These are phyloP conservation scores for Leiothrix lutea DNA, from an alignment of 2,113 vertebrate genomes.

Conservation along the genomic window DNA sequence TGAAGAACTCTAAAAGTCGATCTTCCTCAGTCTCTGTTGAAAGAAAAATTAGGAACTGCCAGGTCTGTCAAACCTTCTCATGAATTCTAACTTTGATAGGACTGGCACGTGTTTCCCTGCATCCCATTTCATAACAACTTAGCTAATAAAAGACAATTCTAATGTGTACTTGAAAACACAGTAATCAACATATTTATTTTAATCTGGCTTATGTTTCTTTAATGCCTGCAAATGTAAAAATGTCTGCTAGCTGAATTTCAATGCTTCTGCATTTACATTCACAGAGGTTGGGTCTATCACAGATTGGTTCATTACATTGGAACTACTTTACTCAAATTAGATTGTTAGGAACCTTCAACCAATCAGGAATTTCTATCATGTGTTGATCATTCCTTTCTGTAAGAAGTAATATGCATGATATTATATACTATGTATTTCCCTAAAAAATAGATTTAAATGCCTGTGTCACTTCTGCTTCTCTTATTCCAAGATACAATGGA, in stretches of 20 bases:
- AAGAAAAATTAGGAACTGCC: not conserved
- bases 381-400: slow-evolving; percentile 8
- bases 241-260: not conserved
- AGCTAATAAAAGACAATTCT: not conserved
- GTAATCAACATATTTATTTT: not conserved
- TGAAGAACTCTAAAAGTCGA: not conserved
- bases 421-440: not conserved
- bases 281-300: not conserved
- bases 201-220: not conserved
- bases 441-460: slow-evolving; percentile 45
- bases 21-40: not conserved
- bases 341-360: not conserved
- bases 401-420: not conserved
- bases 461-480: slow-evolving; percentile 2
- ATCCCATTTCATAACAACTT: not conserved
- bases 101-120: not conserved
- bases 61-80: not conserved
- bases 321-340: not conserved
- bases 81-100: not conserved
- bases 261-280: not conserved
- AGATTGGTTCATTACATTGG: not conserved
- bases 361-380: not conserved
- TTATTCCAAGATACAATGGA: not conserved
- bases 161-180: not conserved
- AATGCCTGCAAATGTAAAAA: not conserved